Conservation (phyloP, 2,888 invertebrate species). For the Phaonia tiefii region DNA sequence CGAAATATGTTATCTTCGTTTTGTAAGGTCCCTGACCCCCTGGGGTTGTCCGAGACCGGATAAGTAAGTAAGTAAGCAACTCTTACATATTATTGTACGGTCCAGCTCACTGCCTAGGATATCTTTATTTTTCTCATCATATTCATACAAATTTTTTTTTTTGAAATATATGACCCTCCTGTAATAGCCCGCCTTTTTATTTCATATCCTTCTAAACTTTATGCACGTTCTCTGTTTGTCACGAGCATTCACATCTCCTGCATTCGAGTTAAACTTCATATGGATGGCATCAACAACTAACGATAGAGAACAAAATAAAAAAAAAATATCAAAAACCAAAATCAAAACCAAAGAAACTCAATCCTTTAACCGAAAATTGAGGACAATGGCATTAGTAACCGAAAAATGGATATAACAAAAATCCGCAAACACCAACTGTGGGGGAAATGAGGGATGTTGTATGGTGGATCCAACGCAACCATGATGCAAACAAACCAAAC, state of each 20-base stretch:
- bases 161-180: too few relatives aligned
- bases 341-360: slow-evolving; percentile 22
- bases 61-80: too few relatives aligned
- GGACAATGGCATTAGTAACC: slow-evolving; percentile 62
- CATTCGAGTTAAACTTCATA: too few relatives aligned
- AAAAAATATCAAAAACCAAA: background rate
- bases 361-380: slow-evolving; percentile 60
- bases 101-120: too few relatives aligned
- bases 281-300: background rate
- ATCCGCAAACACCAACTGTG: background rate
- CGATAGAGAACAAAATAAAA: background rate
- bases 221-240: background rate
- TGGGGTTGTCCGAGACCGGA: too few relatives aligned
- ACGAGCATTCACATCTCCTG: background rate
- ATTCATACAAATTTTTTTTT: too few relatives aligned
- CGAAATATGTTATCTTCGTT: too few relatives aligned
- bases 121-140: too few relatives aligned
- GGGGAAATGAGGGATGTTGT: background rate
- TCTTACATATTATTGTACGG: too few relatives aligned
- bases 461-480: slow-evolving; percentile 42
- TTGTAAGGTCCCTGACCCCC: too few relatives aligned
- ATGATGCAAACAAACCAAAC: slow-evolving; percentile 46
- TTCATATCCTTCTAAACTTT: background rate
- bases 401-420: slow-evolving; percentile 44
- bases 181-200: too few relatives aligned